These are phyloP conservation scores for Patella depressa DNA, from an alignment of 2,888 invertebrate genomes.

Conservation along the genomic window DNA sequence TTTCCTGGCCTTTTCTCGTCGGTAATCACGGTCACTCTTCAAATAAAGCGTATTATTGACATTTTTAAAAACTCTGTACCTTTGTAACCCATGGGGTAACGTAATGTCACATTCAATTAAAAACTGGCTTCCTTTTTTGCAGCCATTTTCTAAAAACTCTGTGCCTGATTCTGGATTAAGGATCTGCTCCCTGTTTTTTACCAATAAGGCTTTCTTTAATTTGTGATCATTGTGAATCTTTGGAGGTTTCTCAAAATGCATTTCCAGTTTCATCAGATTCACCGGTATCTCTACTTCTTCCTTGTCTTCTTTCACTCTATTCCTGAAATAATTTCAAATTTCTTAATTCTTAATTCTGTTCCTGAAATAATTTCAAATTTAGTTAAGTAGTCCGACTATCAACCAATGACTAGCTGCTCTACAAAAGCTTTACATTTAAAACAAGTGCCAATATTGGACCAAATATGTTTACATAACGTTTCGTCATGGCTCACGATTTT, in stretches of 20 bases:
- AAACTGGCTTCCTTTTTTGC: slow-evolving; percentile 5
- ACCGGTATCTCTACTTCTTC: slow-evolving; percentile 74
- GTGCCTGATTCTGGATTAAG: neutral
- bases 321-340: too few relatives aligned
- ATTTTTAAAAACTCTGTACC: slow-evolving; percentile 31
- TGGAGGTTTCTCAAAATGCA: slow-evolving; percentile 86
- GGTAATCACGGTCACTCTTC: neutral
- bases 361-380: too few relatives aligned
- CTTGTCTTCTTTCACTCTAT: neutral
- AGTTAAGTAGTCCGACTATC: too few relatives aligned
- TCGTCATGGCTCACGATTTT: too few relatives aligned
- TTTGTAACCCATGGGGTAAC: slow-evolving; percentile 32
- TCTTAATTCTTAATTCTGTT: too few relatives aligned
- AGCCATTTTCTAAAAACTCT: slow-evolving; percentile 11
- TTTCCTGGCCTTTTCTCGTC: neutral
- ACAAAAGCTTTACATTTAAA: too few relatives aligned
- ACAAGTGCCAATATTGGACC: too few relatives aligned
- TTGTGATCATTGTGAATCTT: slow-evolving; percentile 83
- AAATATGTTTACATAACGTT: too few relatives aligned
- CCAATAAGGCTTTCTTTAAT: slow-evolving; percentile 74
- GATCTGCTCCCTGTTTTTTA: slow-evolving; percentile 21
- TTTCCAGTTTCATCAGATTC: slow-evolving; percentile 85
- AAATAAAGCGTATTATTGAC: neutral
- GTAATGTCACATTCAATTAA: slow-evolving; percentile 27
- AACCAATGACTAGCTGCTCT: too few relatives aligned